phyloP scores from a whole-genome alignment of 2,113 vertebrate species.

The Oenanthe oenanthe region DNA sequence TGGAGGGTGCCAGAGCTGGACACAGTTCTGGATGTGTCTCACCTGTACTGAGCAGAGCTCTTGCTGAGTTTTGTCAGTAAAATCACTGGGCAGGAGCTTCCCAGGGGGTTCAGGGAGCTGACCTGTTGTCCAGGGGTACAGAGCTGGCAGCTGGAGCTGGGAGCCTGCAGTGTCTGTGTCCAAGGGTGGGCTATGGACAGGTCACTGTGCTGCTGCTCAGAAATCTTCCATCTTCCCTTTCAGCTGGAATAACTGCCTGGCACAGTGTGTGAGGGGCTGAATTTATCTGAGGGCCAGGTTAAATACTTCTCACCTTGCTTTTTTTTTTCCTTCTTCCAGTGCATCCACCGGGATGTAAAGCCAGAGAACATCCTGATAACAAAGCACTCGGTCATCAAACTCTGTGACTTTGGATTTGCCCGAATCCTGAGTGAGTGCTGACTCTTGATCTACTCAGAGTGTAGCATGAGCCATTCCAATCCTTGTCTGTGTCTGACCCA shows the following conservation, averaged over 20 bases:
- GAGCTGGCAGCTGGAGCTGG: not conserved
- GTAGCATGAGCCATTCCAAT: not conserved
- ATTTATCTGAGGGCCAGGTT: not conserved
- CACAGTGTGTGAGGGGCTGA: not conserved
- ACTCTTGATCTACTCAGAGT: fast-evolving
- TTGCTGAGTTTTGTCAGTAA: not conserved
- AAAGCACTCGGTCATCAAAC: constrained; percentile 93
- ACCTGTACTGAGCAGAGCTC: not conserved
- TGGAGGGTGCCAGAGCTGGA: not conserved
- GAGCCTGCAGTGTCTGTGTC: not conserved
- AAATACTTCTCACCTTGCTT: not conserved
- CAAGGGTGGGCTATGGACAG: not conserved
- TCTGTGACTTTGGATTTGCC: constrained; percentile 97
- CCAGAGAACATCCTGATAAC: constrained; percentile 97
- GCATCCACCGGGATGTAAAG: constrained; percentile 96
- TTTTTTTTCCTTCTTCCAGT: constrained; percentile 73
- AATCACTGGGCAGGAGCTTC: not conserved
- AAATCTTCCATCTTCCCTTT: not conserved
- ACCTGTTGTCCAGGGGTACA: fast-evolving
- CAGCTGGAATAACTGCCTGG: not conserved
- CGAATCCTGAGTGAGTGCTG: constrained; percentile 90
- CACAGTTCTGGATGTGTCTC: not conserved
- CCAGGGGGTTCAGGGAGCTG: not conserved
- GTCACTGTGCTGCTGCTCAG: not conserved
- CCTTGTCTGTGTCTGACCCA: not conserved